phyloP scores from a whole-genome alignment of 2,888 invertebrate genomes.

The Gibbula magus region DNA sequence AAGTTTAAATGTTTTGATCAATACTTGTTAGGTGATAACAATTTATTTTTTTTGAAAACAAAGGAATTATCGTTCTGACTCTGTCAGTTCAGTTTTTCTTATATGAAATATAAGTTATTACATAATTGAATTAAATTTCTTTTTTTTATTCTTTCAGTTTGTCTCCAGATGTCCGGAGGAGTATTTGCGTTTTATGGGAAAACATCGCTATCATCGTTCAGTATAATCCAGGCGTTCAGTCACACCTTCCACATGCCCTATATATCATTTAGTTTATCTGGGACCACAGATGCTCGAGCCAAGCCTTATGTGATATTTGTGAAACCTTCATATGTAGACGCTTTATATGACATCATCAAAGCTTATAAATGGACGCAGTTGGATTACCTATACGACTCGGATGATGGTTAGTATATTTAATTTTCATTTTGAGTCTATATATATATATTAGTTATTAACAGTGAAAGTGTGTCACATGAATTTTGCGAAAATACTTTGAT shows the following conservation, averaged over 20 bases:
- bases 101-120: background rate
- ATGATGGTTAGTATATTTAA: slow-evolving; percentile 53
- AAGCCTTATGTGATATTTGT: slow-evolving; percentile 87
- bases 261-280: slow-evolving; percentile 54
- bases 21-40: too few species aligned
- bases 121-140: background rate
- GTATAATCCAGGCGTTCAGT: slow-evolving; percentile 57
- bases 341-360: slow-evolving; percentile 77
- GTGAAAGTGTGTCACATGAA: too few species aligned
- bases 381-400: slow-evolving; percentile 61
- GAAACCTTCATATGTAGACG: slow-evolving; percentile 83
- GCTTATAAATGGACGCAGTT: slow-evolving; percentile 55
- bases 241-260: slow-evolving; percentile 65
- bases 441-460: background rate
- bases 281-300: slow-evolving; percentile 31
- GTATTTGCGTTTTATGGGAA: slow-evolving; percentile 63
- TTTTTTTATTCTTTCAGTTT: slow-evolving; percentile 51
- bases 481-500: too few species aligned
- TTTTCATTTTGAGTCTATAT: background rate
- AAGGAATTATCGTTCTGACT: too few species aligned
- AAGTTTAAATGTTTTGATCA: too few species aligned
- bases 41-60: too few species aligned
- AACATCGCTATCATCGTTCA: slow-evolving; percentile 51
- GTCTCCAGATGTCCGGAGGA: slow-evolving; percentile 59
- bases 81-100: background rate